A percentile compares a stretch with the other conserved stretches of the same genome.
phyloP scores from a whole-genome alignment of 1,140 invertebrate species.

The Eurosta solidaginis region DNA sequence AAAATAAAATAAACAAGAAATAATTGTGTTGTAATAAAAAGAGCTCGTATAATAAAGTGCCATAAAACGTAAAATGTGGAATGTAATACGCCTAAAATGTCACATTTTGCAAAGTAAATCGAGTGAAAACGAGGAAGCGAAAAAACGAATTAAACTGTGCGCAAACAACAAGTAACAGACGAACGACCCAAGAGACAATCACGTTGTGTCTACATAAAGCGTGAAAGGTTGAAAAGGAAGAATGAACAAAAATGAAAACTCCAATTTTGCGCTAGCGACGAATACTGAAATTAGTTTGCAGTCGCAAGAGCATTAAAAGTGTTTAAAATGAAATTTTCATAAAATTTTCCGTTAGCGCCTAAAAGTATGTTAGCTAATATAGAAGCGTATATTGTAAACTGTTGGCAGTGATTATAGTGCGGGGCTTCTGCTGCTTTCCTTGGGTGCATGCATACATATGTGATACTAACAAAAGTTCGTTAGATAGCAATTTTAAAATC shows the following conservation, averaged over 20 bases:
- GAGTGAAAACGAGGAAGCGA: slow-evolving; percentile 1
- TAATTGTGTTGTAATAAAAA: not conserved
- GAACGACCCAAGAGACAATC: not conserved
- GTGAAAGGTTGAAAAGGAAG: not conserved
- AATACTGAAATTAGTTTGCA: too few relatives aligned
- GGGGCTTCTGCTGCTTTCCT: not conserved
- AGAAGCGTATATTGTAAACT: not conserved
- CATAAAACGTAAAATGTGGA: not conserved
- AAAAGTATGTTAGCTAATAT: not conserved
- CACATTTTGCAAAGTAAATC: slow-evolving; percentile 23
- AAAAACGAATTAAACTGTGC: slow-evolving; percentile 9
- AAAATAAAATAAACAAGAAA: not conserved
- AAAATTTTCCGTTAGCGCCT: not conserved
- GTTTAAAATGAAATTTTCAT: slow-evolving; percentile 17
- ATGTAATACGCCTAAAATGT: slow-evolving; percentile 19
- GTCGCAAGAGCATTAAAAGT: not conserved
- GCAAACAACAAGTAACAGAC: not conserved
- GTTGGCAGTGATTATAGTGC: not conserved
- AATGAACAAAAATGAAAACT: not conserved
- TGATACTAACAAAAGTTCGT: too few relatives aligned
- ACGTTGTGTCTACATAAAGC: not conserved
- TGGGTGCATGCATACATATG: not conserved
- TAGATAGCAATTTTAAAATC: too few relatives aligned
- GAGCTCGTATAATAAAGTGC: not conserved
- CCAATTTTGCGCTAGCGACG: too few relatives aligned